Evolutionary conservation across 2,888 invertebrate species (phyloP).

Genomic region (Acrocera orbiculus): DNA sequence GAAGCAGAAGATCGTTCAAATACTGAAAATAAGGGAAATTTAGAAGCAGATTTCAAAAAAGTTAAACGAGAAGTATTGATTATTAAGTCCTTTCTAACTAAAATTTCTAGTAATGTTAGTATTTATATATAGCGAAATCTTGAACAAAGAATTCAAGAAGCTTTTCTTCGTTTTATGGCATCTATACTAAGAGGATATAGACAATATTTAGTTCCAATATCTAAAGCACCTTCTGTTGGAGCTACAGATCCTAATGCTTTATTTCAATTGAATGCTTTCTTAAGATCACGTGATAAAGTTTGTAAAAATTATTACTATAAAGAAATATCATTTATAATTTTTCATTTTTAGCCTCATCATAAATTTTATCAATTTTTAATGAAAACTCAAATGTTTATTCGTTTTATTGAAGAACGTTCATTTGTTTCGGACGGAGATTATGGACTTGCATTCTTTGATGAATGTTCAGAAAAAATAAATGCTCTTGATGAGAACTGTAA

Average conservation of each 20-base stretch:
- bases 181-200: slow-evolving; percentile 80
- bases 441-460: slow-evolving; percentile 90
- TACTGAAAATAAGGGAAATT: slow-evolving; percentile 42
- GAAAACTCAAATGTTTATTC: slow-evolving; percentile 92
- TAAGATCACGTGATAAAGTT: slow-evolving; percentile 73
- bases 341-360: slow-evolving; percentile 43
- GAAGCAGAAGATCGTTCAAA: slow-evolving; percentile 39
- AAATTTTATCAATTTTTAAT: slow-evolving; percentile 79
- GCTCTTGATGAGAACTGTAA: slow-evolving; percentile 34
- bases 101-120: neutral
- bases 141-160: slow-evolving; percentile 92
- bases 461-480: slow-evolving; percentile 71
- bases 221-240: slow-evolving; percentile 79
- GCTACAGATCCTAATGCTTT: slow-evolving; percentile 90
- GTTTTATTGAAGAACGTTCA: slow-evolving; percentile 96
- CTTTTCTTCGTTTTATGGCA: slow-evolving; percentile 91
- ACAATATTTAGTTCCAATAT: slow-evolving; percentile 75
- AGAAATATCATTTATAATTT: neutral
- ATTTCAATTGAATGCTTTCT: slow-evolving; percentile 82
- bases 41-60: slow-evolving; percentile 67
- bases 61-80: slow-evolving; percentile 52
- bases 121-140: slow-evolving; percentile 45
- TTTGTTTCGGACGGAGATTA: slow-evolving; percentile 98
- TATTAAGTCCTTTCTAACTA: too few relatives aligned
- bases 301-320: slow-evolving; percentile 3